Evolutionary conservation across 2,888 invertebrate species (phyloP).

Genomic region (Drosophila subquinaria): DNA sequence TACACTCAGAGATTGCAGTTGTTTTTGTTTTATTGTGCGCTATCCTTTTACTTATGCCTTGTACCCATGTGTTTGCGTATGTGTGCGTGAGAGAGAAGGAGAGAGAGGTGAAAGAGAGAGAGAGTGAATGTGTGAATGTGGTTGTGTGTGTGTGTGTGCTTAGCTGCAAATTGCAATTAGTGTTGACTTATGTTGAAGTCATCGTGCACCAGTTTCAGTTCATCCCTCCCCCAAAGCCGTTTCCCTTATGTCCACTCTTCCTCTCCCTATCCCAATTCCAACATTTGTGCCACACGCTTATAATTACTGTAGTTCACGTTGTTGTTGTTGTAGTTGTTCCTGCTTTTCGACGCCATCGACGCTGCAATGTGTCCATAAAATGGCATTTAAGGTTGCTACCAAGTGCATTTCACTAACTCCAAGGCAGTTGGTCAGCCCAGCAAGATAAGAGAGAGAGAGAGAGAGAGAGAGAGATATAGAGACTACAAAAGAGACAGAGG

Average conservation of each 20-base stretch:
- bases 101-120: not conserved
- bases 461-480: not conserved
- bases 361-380: slow-evolving; percentile 40
- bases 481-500: not conserved
- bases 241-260: not conserved
- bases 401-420: slow-evolving; percentile 43
- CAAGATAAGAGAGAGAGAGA: not conserved
- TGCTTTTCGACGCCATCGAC: slow-evolving; percentile 29
- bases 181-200: slow-evolving; percentile 76
- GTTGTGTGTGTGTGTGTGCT: slow-evolving; percentile 37
- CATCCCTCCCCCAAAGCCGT: slow-evolving; percentile 7
- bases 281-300: slow-evolving; percentile 21
- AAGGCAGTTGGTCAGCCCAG: slow-evolving; percentile 32
- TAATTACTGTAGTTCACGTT: slow-evolving; percentile 39
- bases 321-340: not conserved
- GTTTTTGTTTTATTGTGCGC: slow-evolving; percentile 53
- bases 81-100: not conserved
- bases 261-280: not conserved
- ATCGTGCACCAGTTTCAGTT: slow-evolving; percentile 56
- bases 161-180: slow-evolving; percentile 77
- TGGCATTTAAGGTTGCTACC: slow-evolving; percentile 35
- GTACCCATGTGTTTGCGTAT: slow-evolving; percentile 6
- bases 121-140: not conserved
- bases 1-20: slow-evolving; percentile 39
- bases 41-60: slow-evolving; percentile 59